A percentile compares a stretch with the other conserved stretches of the same genome.
Evolutionary conservation across 2,113 vertebrate species (phyloP).

Genomic region (Gallinago undulata): DNA sequence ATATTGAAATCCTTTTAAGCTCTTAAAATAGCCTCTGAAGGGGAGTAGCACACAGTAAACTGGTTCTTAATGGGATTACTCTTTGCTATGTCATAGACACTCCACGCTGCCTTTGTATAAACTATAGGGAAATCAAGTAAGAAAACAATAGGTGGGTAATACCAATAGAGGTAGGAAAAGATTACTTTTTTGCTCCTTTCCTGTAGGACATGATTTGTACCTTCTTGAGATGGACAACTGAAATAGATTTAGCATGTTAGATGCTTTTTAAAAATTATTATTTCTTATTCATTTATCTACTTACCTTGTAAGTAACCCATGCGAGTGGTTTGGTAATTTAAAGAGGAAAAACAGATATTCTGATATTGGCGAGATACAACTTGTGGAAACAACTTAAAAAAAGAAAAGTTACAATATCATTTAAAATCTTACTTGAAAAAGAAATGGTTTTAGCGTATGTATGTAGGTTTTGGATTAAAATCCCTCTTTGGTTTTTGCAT

Average conservation of each 20-base stretch:
- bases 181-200: not conserved
- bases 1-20: not conserved
- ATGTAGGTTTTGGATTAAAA: not conserved
- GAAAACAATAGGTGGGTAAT: not conserved
- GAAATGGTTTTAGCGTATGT: not conserved
- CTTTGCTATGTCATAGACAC: not conserved
- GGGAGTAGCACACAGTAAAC: not conserved
- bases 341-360: not conserved
- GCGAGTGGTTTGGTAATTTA: not conserved
- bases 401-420: not conserved
- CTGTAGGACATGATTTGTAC: not conserved
- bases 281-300: too few relatives aligned
- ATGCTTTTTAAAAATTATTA: too few relatives aligned
- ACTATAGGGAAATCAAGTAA: not conserved
- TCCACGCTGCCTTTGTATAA: not conserved
- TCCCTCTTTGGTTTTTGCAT: not conserved
- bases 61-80: not conserved
- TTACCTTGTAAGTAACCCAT: not conserved
- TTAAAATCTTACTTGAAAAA: not conserved
- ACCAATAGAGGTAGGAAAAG: not conserved
- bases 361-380: not conserved
- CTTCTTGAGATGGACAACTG: not conserved
- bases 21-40: not conserved
- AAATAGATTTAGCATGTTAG: not conserved
- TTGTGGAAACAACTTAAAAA: not conserved